Evolutionary conservation across 2,797 vertebrate genomes (phyloP), one percentile per base, ranked within the genome.

Genomic region (Chrosomus eos): DNA sequence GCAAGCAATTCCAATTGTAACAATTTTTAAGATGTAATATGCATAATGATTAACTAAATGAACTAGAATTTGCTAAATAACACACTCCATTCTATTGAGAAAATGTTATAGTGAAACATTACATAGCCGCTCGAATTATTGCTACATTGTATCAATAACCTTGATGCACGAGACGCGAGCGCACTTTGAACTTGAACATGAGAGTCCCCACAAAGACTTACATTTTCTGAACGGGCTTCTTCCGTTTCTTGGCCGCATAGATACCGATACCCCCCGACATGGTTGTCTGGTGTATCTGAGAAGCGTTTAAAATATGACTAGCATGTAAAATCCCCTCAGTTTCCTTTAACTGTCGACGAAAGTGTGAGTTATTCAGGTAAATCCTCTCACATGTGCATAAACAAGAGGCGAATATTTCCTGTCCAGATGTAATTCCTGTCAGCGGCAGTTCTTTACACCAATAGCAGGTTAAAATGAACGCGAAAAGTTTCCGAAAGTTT

Each of bases 171-270:
- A 53, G 58, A 74, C 58, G 23, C 9, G 40, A n/a, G 70, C 78
- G 84, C 48, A 74, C 38, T 62, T 62, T 79, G 28, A 84, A 84
- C 79, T 85, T 74, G 83, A 84, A 60, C 82, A 26, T 62, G 76
- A 82, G 26, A 58, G 3, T 26, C 31, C 7, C 1, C 43, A 43
- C 43, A 68, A 40, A 74, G 64, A 93, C 95, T 95, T 88, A 96
- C 95, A 94, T 92, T 94, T 96, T 96, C 92, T 95, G 95, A 26
- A 95, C 93, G 72, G 95, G 95, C 92, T 95, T 96, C 94, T 96
- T 96, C 88, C 95, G 93, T 91, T 95, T 96, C 92, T 95, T 96
- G 31, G 83, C 92, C 0, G 95, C 95, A 87, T 96, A 96, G 3
- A 92, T 92, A 67, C 93, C 90, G n/a, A 92, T 89, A 88, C 90